phyloP scores from a whole-genome alignment of 2,797 vertebrate genomes.

The Nannoperca obscura region DNA sequence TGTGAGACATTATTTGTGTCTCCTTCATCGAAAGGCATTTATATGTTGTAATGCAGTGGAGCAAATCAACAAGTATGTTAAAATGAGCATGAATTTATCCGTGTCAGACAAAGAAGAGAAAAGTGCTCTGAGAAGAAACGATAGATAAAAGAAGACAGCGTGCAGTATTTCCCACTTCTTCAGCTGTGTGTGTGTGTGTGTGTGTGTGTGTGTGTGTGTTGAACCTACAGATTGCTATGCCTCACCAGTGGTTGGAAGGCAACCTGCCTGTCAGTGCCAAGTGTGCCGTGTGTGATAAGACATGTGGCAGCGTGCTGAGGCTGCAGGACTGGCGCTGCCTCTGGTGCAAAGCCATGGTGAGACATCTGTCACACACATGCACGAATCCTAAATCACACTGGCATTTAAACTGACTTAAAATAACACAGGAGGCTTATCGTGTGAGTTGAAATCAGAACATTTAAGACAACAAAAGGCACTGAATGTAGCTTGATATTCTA shows the following conservation, averaged over 20 bases:
- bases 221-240: conserved; percentile 92
- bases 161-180: background rate
- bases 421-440: background rate
- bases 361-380: conserved; percentile 35
- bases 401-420: background rate
- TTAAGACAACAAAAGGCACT: background rate
- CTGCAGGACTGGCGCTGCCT: conserved; percentile 99
- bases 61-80: background rate
- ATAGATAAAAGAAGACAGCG: background rate
- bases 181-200: background rate
- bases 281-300: conserved; percentile 98
- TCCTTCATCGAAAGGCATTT: background rate
- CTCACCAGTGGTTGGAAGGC: conserved; percentile 98
- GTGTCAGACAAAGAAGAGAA: background rate
- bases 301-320: conserved; percentile 95
- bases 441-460: background rate
- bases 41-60: background rate
- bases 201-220: conserved; percentile 23
- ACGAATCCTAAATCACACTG: background rate
- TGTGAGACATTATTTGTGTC: too few relatives aligned
- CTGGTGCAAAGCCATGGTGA: conserved; percentile 99
- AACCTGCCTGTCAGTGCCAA: conserved; percentile 98
- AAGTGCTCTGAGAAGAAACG: background rate
- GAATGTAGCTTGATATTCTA: background rate
- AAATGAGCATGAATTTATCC: background rate